A percentile compares a stretch with the other conserved stretches of the same genome.
phyloP scores from a whole-genome alignment of 2,888 invertebrate genomes.

The Eucera pruinosa region DNA sequence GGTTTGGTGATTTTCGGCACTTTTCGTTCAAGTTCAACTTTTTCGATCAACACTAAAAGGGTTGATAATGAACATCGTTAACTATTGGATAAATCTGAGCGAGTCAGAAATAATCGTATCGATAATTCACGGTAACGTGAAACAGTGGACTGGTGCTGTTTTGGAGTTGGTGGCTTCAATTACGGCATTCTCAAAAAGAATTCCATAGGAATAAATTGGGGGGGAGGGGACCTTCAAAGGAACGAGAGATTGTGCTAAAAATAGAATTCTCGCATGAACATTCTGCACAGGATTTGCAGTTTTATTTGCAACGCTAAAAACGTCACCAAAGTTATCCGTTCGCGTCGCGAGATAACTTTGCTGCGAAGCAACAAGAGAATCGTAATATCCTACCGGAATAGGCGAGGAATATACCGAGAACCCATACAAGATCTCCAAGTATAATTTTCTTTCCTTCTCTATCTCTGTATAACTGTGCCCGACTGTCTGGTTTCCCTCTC shows the following conservation, averaged over 20 bases:
- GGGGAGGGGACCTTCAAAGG: conserved; percentile 35
- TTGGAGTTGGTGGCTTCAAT: too few relatives aligned
- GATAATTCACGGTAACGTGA: too few relatives aligned
- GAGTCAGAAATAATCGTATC: too few relatives aligned
- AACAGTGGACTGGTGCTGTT: too few relatives aligned
- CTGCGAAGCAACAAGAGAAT: conserved; percentile 19
- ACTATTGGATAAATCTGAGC: too few relatives aligned
- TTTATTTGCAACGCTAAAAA: conserved; percentile 31
- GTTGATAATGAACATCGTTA: too few relatives aligned
- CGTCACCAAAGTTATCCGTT: conserved; percentile 28
- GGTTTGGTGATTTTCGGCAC: too few relatives aligned
- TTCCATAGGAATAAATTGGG: conserved; percentile 12
- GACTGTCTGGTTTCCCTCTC: background rate
- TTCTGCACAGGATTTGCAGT: background rate
- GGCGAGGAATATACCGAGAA: conserved; percentile 3
- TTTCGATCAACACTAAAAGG: too few relatives aligned
- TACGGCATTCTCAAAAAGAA: background rate
- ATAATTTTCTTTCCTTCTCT: background rate
- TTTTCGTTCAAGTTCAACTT: too few relatives aligned
- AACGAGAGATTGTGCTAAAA: conserved; percentile 36
- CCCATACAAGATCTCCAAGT: conserved; percentile 2
- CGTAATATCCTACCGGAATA: background rate
- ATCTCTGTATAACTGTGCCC: too few relatives aligned
- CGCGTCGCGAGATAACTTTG: background rate
- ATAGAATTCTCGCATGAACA: conserved; percentile 32